These are phyloP conservation scores for Pseudococcus longispinus DNA, from an alignment of 2,888 invertebrate species.

Conservation along the genomic window DNA sequence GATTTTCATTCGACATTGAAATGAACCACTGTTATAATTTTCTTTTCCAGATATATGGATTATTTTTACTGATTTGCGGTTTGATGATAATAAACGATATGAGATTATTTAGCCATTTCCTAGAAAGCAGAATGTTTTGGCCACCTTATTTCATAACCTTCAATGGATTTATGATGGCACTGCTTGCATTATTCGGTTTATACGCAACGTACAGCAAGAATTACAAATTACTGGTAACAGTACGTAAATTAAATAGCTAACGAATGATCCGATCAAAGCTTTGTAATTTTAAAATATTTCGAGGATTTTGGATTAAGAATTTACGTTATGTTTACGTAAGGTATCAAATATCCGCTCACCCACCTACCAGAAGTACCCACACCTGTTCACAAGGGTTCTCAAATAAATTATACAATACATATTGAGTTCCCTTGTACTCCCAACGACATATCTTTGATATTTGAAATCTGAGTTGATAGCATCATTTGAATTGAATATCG, in stretches of 20 bases:
- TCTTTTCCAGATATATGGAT: conserved; percentile 48
- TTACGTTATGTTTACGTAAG: too few species aligned
- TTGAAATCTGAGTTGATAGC: too few species aligned
- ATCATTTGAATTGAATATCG: too few species aligned
- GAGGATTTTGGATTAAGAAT: too few species aligned
- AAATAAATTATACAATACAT: too few species aligned
- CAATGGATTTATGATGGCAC: conserved; percentile 47
- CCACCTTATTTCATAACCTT: conserved; percentile 40
- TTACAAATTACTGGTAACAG: conserved; percentile 55
- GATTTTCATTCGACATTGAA: background rate
- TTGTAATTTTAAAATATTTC: background rate
- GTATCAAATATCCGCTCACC: too few species aligned
- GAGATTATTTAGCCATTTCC: conserved; percentile 25
- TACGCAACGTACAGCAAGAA: conserved; percentile 17
- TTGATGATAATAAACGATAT: conserved; percentile 44
- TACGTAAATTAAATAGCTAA: conserved; percentile 41
- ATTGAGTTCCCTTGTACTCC: too few species aligned
- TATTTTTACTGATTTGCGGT: conserved; percentile 49
- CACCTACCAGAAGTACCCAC: too few species aligned
- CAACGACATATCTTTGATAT: too few species aligned
- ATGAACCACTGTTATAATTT: background rate
- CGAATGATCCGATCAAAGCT: background rate
- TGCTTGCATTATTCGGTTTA: conserved; percentile 18
- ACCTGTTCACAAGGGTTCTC: too few species aligned
- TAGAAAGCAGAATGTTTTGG: conserved; percentile 42